Percentiles rank a stretch among this genome's conserved stretches.
These are phyloP conservation scores for Dicerorhinus sumatrensis DNA, from an alignment of 2,113 vertebrate genomes.

Conservation along the genomic window DNA sequence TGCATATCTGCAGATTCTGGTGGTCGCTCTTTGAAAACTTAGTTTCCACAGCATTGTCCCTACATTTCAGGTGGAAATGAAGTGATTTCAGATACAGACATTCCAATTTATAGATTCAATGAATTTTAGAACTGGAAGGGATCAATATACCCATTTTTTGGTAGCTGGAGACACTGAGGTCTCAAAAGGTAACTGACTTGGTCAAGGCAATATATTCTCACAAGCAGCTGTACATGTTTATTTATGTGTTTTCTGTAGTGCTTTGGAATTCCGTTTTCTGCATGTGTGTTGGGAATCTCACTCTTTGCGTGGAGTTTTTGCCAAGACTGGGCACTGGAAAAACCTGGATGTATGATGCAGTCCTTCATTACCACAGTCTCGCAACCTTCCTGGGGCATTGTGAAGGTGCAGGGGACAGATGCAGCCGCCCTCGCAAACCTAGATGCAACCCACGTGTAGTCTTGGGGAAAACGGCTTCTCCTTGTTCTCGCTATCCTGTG, in stretches of 20 bases:
- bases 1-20: background rate
- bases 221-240: background rate
- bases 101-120: background rate
- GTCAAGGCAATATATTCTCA: background rate
- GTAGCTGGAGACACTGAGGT: conserved; percentile 41
- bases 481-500: background rate
- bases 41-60: background rate
- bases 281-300: background rate
- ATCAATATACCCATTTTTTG: background rate
- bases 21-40: background rate
- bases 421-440: background rate
- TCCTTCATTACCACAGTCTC: background rate
- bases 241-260: background rate
- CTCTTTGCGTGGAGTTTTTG: background rate
- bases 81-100: background rate
- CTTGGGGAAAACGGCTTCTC: background rate
- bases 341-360: background rate
- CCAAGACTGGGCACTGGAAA: background rate
- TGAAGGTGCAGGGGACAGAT: background rate
- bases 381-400: background rate
- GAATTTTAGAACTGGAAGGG: background rate
- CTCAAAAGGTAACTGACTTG: background rate
- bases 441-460: background rate
- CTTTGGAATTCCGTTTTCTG: background rate
- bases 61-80: background rate